Evolutionary conservation across 2,113 vertebrate species (phyloP), one percentile per base, ranked within the genome.

Genomic region (Empidonax alnorum): DNA sequence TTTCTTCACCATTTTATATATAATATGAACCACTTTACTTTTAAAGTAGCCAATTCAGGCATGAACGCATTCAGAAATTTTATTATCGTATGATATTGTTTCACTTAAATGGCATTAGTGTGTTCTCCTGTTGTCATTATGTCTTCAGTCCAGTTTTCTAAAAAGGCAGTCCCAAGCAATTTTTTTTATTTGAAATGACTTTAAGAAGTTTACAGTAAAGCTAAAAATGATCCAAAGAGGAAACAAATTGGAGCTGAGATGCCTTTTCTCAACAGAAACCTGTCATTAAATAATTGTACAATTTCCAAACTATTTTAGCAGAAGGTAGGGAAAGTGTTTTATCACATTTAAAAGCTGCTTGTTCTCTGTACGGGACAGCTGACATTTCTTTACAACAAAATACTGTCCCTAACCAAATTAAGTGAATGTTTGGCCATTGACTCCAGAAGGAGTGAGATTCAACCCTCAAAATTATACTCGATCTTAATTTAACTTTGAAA

Each of bases 401-500:
- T 62, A 55, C n/a, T 69, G 68, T 2, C 24, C 24, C 31, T 73
- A 52, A 39, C 30, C 27, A n/a, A 66, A 28, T 63, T 37, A 30
- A 66, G 81, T 0, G 0, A 41, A 47, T 31, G 2, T 65, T 75
- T 93, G 41, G 14, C 31, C 37, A 12, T 80, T 73, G 59, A 55
- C 46, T 91, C 28, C 42, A 86, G 41, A 16, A 56, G 59, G 27
- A 92, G 13, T 14, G n/a, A 67, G 37, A 49, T 44, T 76, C 68
- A 61, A 9, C 41, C 30, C 84, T 63, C 3, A 3, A 8, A 14
- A 20, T 68, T 18, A 14, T 49, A 15, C 19, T 65, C 0, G 0
- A 8, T 62, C 37, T 56, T 80, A 68, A 59, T 0, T 0, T 33
- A 66, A 52, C 41, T 68, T 85, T 31, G 25, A 46, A 84, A 90